phyloP scores from a whole-genome alignment of 2,797 vertebrate species.

The Okamejei kenojei region DNA sequence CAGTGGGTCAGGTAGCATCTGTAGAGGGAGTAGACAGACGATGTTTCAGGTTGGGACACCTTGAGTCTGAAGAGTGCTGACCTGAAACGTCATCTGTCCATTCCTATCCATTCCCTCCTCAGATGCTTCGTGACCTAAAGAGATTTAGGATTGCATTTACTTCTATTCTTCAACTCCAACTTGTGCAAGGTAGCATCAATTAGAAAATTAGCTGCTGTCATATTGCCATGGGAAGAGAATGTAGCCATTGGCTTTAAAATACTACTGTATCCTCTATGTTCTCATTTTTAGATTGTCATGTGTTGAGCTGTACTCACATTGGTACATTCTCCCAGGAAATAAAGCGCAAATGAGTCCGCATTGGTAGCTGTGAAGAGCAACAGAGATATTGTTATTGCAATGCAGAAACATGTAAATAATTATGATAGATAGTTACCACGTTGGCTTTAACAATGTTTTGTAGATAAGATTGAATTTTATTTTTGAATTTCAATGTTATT shows the following conservation, averaged over 20 bases:
- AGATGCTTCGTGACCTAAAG: not conserved
- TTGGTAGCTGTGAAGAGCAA: conserved; percentile 79
- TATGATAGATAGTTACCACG: not conserved
- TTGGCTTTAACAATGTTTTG: not conserved
- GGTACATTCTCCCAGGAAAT: conserved; percentile 99
- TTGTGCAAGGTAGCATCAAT: not conserved
- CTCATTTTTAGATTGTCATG: not conserved
- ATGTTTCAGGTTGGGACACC: too few species aligned
- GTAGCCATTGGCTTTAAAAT: not conserved
- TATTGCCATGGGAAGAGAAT: not conserved
- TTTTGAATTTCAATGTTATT: not conserved
- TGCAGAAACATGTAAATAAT: conserved; percentile 29
- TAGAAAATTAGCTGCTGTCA: not conserved
- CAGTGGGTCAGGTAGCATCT: too few species aligned
- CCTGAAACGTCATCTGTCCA: too few species aligned
- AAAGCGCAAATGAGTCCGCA: conserved; percentile 97
- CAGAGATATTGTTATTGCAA: not conserved
- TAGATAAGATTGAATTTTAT: not conserved
- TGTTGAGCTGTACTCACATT: conserved; percentile 73
- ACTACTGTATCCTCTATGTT: not conserved
- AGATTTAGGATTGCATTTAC: not conserved
- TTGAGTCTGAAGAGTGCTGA: too few species aligned
- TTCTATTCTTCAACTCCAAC: not conserved
- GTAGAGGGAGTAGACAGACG: too few species aligned
- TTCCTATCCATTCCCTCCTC: too few species aligned